Evolutionary conservation across 2,888 invertebrate genomes (phyloP).

Genomic region (Charanyca ferruginea): DNA sequence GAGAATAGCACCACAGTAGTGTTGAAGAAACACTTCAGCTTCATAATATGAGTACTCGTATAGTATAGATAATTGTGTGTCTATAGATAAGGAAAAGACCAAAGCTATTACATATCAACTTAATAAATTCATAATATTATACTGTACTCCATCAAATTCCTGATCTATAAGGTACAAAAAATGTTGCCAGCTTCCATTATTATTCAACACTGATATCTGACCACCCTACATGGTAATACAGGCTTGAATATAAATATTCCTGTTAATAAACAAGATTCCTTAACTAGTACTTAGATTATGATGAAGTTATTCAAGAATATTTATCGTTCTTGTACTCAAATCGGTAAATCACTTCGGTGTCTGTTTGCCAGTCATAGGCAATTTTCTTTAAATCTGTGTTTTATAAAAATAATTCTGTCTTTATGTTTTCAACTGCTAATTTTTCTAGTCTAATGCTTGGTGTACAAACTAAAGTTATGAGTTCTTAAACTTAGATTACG

Average conservation of each 20-base stretch:
- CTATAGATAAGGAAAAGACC: conserved; percentile 21
- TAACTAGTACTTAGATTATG: conserved; percentile 13
- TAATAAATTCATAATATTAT: conserved; percentile 32
- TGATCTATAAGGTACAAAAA: conserved; percentile 39
- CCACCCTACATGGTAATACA: conserved; percentile 44
- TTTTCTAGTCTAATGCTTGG: too few species aligned
- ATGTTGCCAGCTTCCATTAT: conserved; percentile 40
- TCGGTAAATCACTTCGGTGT: neutral
- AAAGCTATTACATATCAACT: conserved; percentile 30
- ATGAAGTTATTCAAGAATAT: conserved; percentile 29
- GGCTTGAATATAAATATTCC: conserved; percentile 48
- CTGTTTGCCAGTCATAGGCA: neutral
- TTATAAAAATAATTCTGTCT: too few species aligned
- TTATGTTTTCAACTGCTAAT: too few species aligned
- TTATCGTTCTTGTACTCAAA: conserved; percentile 12
- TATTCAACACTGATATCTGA: conserved; percentile 43
- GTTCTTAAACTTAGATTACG: too few species aligned
- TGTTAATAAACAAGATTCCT: conserved; percentile 37
- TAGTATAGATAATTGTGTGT: neutral
- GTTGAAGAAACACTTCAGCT: too few species aligned
- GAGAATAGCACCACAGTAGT: too few species aligned
- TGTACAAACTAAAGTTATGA: neutral
- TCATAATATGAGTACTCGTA: too few species aligned
- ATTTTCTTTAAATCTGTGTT: neutral
- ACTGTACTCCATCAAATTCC: conserved; percentile 30